Evolutionary conservation across 2,888 invertebrate genomes (phyloP).

Genomic region (Ophioninae sp.): DNA sequence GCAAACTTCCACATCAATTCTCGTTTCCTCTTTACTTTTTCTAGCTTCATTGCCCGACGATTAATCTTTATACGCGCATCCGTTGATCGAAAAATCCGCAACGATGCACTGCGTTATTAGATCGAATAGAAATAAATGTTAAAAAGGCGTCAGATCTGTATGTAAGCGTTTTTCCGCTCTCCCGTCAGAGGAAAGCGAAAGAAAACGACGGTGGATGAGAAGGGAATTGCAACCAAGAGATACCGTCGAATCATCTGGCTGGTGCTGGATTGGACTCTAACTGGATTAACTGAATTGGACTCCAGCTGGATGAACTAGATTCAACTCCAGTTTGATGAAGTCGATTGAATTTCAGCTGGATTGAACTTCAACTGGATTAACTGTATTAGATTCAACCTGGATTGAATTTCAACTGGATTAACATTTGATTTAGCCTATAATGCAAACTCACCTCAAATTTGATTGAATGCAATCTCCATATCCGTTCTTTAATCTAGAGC

Average conservation of each 20-base stretch:
- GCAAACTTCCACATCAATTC: slow-evolving; percentile 51
- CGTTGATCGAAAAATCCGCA: slow-evolving; percentile 47
- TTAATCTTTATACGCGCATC: slow-evolving; percentile 57
- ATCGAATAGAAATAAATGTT: slow-evolving; percentile 58
- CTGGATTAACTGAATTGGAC: too few species aligned
- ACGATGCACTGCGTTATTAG: slow-evolving; percentile 41
- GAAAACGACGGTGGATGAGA: slow-evolving; percentile 7
- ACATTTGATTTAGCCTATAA: neutral
- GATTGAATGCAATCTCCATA: too few species aligned
- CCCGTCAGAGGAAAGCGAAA: neutral
- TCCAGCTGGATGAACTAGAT: too few species aligned
- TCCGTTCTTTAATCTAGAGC: slow-evolving; percentile 10
- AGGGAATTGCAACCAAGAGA: slow-evolving; percentile 25
- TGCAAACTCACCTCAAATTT: too few species aligned
- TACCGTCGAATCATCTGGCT: slow-evolving; percentile 62
- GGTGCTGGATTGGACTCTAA: too few species aligned
- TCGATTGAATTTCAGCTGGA: too few species aligned
- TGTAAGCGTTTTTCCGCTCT: neutral
- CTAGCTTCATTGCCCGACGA: slow-evolving; percentile 28
- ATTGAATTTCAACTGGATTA: too few species aligned
- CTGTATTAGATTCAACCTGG: too few species aligned
- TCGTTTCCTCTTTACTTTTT: slow-evolving; percentile 36
- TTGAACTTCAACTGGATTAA: too few species aligned
- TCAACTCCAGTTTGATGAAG: too few species aligned
- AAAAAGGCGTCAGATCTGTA: slow-evolving; percentile 27